Base-by-base conservation (phyloP, 2,888 invertebrate species). In the Scaptomyza caliginosa region DNA sequence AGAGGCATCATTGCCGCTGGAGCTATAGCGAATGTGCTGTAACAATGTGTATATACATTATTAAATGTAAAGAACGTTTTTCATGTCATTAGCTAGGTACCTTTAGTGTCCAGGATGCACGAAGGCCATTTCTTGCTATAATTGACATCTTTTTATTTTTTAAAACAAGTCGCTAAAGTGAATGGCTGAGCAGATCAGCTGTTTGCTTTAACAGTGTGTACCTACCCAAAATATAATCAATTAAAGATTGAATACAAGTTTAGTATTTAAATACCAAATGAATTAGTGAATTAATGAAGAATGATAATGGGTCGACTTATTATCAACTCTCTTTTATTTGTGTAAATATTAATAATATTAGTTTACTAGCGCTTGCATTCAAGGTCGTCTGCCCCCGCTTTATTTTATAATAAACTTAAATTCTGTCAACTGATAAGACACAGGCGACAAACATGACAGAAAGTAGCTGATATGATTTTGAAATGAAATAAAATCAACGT, bases 401-500 rank as follows among this genome's bases (percentile, higher is more conserved):
- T 23, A 64, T 34, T 46, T 63, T 30, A 28, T 17, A 42, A 17
- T 43, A 28, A 50, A 32, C 6, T 13, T 10, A 5, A 11, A 60
- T 34, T 70, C 49, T 28, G 40, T 52, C 13, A 38, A 46, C 65
- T 64, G 73, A 73, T 69, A 73, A 74, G 65, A 39, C 36, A 65
- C 38, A 50, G 46, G 30, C 43, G 62, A 71, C 72, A 57, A 57
- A 64, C 24, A 24, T 62, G 46, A 34, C 66, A 57, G 49, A 38
- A 21, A 39, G 30, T 46, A 28, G 23, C 42, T 55, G 77, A 80
- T 77, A 74, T 68, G 80, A 74, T 63, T 74, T 11, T 28, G 39
- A 67, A 50, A 59, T 59, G 42, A 38, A 60, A 49, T 36, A 19
- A 54, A 52, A 17, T 13, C 7, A 50, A 34, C 49, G 45, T 68